phyloP scores from a whole-genome alignment of 1,140 invertebrate species.

The Amyelois transitella region DNA sequence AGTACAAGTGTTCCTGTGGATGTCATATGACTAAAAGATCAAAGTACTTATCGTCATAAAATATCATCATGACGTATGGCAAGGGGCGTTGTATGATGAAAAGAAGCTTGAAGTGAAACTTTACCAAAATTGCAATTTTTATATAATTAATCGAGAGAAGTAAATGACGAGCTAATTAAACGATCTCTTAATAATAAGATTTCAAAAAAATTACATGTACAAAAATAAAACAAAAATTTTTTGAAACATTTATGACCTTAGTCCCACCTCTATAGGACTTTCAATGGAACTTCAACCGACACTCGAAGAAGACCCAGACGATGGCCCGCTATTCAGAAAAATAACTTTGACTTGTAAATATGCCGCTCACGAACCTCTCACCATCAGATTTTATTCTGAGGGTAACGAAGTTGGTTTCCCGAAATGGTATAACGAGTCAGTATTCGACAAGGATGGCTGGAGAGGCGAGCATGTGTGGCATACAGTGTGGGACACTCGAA shows the following conservation, averaged over 20 bases:
- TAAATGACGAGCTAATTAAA: no score
- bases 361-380: conserved; percentile 48
- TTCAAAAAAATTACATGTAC: no score
- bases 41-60: no score
- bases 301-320: conserved; percentile 27
- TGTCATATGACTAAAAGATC: no score
- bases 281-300: conserved; percentile 60
- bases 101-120: conserved; percentile 5
- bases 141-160: no score
- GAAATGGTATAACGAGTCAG: conserved; percentile 43
- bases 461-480: conserved; percentile 40
- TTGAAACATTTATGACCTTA: neutral
- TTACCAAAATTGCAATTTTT: no score
- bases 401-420: conserved; percentile 29
- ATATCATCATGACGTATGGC: no score
- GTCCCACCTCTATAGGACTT: conserved; percentile 33
- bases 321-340: conserved; percentile 19
- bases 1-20: no score
- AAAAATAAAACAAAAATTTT: neutral
- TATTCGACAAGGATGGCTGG: conserved; percentile 42
- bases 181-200: no score
- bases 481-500: conserved; percentile 44
- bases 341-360: conserved; percentile 60
- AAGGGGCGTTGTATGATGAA: neutral
- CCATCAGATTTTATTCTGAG: conserved; percentile 50